A percentile compares a stretch with the other conserved stretches of the same genome.
Conservation (phyloP, 2,888 invertebrate species). For the Tenthredo scrophulariae region DNA sequence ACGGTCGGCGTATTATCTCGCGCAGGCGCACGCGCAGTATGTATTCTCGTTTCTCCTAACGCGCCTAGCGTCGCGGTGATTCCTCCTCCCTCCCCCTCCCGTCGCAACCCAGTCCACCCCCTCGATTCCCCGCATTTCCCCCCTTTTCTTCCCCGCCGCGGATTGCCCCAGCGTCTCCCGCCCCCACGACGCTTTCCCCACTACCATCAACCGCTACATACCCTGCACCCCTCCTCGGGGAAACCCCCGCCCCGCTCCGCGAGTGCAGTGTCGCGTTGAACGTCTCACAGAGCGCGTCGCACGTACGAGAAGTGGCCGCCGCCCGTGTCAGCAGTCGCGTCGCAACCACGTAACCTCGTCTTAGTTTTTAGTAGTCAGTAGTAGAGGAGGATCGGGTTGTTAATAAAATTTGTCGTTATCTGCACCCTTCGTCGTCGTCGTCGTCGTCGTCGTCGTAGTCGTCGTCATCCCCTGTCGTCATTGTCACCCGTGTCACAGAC, state of each 20-base stretch:
- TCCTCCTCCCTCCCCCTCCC: slow-evolving; percentile 77
- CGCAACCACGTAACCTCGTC: slow-evolving; percentile 76
- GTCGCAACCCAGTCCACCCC: slow-evolving; percentile 81
- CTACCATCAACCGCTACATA: slow-evolving; percentile 49
- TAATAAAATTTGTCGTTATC: slow-evolving; percentile 43
- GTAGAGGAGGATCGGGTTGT: slow-evolving; percentile 63
- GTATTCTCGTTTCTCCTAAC: slow-evolving; percentile 63
- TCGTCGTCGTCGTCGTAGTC: slow-evolving; percentile 33
- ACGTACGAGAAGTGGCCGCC: slow-evolving; percentile 77
- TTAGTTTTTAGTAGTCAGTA: slow-evolving; percentile 77
- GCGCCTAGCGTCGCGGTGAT: slow-evolving; percentile 70
- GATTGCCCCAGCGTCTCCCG: slow-evolving; percentile 82
- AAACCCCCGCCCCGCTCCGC: slow-evolving; percentile 72
- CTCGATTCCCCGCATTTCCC: slow-evolving; percentile 77
- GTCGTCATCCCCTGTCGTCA: slow-evolving; percentile 32
- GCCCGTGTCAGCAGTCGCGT: slow-evolving; percentile 76
- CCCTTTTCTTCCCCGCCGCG: slow-evolving; percentile 77
- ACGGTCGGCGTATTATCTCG: slow-evolving; percentile 70
- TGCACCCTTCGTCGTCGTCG: slow-evolving; percentile 48
- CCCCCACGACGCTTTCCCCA: slow-evolving; percentile 74
- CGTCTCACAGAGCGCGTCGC: slow-evolving; percentile 78
- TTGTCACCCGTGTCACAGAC: slow-evolving; percentile 4
- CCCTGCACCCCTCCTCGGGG: slow-evolving; percentile 59
- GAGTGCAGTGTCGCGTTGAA: slow-evolving; percentile 78
- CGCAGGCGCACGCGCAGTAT: slow-evolving; percentile 67